Evolutionary conservation across 2,888 invertebrate species (phyloP).

Genomic region (Boloria selene): DNA sequence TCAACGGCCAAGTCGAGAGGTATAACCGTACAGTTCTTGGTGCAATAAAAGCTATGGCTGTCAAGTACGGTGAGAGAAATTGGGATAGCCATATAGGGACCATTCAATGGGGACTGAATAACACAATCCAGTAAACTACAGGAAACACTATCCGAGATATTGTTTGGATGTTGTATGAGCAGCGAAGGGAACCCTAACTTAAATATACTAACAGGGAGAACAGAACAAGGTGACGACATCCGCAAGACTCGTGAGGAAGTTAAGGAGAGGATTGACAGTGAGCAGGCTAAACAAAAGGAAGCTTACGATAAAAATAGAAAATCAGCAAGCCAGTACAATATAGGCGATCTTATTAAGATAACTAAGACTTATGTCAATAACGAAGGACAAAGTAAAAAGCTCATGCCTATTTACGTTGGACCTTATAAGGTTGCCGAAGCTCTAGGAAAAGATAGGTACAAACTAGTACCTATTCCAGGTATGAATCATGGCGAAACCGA

Average conservation of each 20-base stretch:
- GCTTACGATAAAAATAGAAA: constrained; percentile 17
- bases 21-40: not conserved
- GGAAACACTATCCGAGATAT: too few relatives aligned
- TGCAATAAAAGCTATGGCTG: not conserved
- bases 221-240: too few relatives aligned
- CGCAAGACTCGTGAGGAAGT: too few relatives aligned
- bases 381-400: constrained; percentile 20
- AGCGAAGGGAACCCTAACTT: too few relatives aligned
- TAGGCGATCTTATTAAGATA: constrained; percentile 14
- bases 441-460: constrained; percentile 19
- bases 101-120: too few relatives aligned
- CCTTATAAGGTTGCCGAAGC: constrained; percentile 11
- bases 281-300: too few relatives aligned
- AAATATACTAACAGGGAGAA: too few relatives aligned
- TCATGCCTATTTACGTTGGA: constrained; percentile 18
- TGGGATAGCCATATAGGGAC: too few relatives aligned
- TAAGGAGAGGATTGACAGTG: too few relatives aligned
- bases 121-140: too few relatives aligned
- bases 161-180: too few relatives aligned
- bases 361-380: constrained; percentile 1
- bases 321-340: constrained; percentile 9
- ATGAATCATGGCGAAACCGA: constrained; percentile 1
- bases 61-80: too few relatives aligned
- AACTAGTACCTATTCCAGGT: constrained; percentile 20
- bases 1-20: not conserved